Evolutionary conservation across 2,888 invertebrate species (phyloP).

Genomic region (Scaptomyza reducta): DNA sequence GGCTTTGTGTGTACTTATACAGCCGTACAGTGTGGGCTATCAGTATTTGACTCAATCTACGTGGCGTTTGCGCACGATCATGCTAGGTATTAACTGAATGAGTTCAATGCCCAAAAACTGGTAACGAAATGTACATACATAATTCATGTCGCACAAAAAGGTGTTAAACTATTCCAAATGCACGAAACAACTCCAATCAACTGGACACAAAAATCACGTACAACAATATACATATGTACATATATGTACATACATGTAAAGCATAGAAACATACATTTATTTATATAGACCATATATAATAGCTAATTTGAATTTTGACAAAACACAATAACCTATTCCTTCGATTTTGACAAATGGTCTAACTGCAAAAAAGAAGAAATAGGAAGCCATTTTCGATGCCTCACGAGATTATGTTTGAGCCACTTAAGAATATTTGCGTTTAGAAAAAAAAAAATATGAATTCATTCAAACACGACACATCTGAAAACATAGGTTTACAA

Average conservation of each 20-base stretch:
- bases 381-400: no score
- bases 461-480: no score
- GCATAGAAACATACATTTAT: no score
- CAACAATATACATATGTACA: slow-evolving; percentile 3
- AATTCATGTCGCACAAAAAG: slow-evolving; percentile 55
- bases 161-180: slow-evolving; percentile 67
- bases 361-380: no score
- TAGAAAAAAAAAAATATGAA: no score
- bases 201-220: slow-evolving; percentile 35
- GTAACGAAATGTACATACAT: slow-evolving; percentile 35
- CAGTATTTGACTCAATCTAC: slow-evolving; percentile 8
- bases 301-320: no score
- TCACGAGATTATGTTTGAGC: no score
- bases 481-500: no score
- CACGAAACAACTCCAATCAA: slow-evolving; percentile 42
- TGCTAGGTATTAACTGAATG: slow-evolving; percentile 43
- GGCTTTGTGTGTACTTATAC: not conserved
- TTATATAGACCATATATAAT: no score
- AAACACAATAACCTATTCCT: no score
- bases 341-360: no score
- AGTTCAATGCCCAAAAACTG: slow-evolving; percentile 68
- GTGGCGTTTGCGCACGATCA: slow-evolving; percentile 49
- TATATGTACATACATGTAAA: not conserved
- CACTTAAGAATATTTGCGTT: no score
- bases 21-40: not conserved